phyloP scores from a whole-genome alignment of 1,140 invertebrate species.

The Apis cerana region DNA sequence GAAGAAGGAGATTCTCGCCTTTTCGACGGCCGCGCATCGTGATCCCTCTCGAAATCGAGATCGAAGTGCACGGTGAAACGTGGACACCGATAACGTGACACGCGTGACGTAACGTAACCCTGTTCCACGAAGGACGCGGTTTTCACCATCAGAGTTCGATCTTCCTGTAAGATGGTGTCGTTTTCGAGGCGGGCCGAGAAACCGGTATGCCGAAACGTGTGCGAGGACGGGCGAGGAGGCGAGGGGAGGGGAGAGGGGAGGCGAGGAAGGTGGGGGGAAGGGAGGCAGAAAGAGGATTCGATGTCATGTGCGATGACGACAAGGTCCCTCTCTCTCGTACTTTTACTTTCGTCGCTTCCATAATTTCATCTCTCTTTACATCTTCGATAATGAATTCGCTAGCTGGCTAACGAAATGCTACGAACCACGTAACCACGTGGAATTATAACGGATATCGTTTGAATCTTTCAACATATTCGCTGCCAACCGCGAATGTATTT shows the following conservation, averaged over 20 bases:
- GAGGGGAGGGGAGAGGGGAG: background rate
- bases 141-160: conserved; percentile 63
- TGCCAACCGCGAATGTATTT: too few species aligned
- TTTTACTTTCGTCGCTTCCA: conserved; percentile 74
- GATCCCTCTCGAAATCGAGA: too few species aligned
- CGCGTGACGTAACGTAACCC: conserved; percentile 62
- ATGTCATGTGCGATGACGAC: conserved; percentile 45
- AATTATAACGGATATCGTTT: too few species aligned
- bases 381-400: too few species aligned
- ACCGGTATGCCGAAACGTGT: conserved; percentile 49
- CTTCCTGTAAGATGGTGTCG: conserved; percentile 67
- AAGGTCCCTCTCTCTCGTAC: conserved; percentile 61
- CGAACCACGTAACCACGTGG: too few species aligned
- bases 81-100: conserved; percentile 1
- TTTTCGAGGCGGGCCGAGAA: conserved; percentile 40
- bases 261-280: background rate
- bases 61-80: background rate
- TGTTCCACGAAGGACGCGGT: conserved; percentile 63
- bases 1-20: too few species aligned
- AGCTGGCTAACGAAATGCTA: too few species aligned
- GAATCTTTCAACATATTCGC: too few species aligned
- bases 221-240: background rate
- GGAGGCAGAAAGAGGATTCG: conserved; percentile 38
- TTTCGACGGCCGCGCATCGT: too few species aligned
- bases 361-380: too few species aligned